Percentiles rank a stretch among this genome's conserved stretches.
Evolutionary conservation across 2,888 invertebrate genomes (phyloP).

Genomic region (Escarpia spicata): DNA sequence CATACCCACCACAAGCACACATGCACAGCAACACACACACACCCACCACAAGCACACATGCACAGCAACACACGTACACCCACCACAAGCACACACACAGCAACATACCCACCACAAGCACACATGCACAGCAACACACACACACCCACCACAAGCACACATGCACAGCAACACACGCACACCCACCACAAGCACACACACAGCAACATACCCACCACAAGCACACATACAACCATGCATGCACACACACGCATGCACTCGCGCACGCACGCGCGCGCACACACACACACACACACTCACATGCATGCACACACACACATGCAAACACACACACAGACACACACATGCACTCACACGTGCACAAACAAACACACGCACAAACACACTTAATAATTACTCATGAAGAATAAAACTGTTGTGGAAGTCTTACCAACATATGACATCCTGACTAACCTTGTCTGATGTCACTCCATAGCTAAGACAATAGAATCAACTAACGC

Average conservation of each 20-base stretch:
- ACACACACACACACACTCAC: neutral
- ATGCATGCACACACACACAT: neutral
- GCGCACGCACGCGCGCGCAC: neutral
- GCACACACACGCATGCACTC: neutral
- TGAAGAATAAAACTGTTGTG: neutral
- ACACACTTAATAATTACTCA: neutral
- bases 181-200: too few relatives aligned
- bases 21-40: too few relatives aligned
- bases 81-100: too few relatives aligned
- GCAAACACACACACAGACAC: neutral
- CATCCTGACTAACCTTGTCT: neutral
- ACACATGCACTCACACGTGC: neutral
- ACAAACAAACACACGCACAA: neutral
- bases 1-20: too few relatives aligned
- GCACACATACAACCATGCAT: neutral
- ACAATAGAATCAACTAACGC: neutral
- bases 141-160: too few relatives aligned
- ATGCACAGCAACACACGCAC: too few relatives aligned
- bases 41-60: too few relatives aligned
- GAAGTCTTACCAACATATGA: neutral
- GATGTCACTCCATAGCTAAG: neutral
- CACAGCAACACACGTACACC: too few relatives aligned
- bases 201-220: too few relatives aligned
- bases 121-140: too few relatives aligned
- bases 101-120: too few relatives aligned